Evolutionary conservation across 2,113 vertebrate genomes (phyloP).

Genomic region (Rhea americana): DNA sequence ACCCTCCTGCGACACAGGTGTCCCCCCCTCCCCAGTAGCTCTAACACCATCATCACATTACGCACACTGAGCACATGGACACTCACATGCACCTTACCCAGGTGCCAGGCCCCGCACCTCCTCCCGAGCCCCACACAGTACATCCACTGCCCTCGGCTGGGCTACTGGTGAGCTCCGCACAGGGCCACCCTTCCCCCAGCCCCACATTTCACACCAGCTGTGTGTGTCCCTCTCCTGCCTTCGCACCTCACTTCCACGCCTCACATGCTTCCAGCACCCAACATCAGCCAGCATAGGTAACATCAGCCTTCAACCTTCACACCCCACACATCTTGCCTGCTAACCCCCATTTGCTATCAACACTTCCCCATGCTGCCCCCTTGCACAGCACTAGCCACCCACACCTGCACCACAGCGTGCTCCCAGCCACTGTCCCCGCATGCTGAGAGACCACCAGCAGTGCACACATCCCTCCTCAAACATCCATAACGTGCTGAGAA

Average conservation of each 20-base stretch:
- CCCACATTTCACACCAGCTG: rapidly evolving
- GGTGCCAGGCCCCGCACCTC: rapidly evolving
- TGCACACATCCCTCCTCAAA: rapidly evolving
- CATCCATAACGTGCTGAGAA: background rate
- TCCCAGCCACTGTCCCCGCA: too few species aligned
- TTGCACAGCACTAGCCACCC: background rate
- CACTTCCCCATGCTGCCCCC: rapidly evolving
- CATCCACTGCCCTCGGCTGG: too few species aligned
- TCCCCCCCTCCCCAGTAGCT: too few species aligned
- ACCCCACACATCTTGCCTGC: rapidly evolving
- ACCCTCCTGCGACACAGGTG: too few species aligned
- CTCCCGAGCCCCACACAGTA: background rate
- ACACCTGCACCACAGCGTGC: background rate
- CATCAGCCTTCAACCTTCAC: rapidly evolving
- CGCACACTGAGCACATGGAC: too few species aligned
- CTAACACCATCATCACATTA: too few species aligned
- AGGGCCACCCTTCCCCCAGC: rapidly evolving
- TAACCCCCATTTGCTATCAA: background rate
- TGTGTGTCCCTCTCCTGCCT: rapidly evolving
- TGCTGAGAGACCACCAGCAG: background rate
- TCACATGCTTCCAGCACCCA: background rate
- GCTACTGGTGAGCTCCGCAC: too few species aligned
- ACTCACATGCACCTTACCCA: background rate
- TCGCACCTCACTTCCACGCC: rapidly evolving
- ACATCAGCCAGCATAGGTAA: rapidly evolving